Conservation (phyloP, 2,888 invertebrate species). For the Drosophila borealis region DNA sequence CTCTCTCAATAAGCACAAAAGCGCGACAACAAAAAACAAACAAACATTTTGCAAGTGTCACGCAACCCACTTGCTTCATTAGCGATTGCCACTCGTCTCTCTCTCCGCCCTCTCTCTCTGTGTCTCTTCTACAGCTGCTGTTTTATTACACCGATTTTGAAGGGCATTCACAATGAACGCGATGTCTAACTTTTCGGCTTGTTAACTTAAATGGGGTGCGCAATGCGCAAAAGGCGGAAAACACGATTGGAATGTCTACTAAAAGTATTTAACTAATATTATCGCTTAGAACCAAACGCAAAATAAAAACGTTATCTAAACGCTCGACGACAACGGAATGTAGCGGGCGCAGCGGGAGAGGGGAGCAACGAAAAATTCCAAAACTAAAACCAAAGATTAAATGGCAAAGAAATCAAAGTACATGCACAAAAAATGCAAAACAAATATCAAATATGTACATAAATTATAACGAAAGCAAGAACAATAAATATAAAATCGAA, state of each 20-base stretch:
- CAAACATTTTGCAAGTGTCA: conserved; percentile 71
- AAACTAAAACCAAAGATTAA: conserved; percentile 76
- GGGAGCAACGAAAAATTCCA: conserved; percentile 44
- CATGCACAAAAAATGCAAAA: conserved; percentile 23
- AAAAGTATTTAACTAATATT: conserved; percentile 27
- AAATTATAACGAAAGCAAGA: conserved; percentile 55
- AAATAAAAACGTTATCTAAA: conserved; percentile 43
- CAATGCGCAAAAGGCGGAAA: conserved; percentile 42
- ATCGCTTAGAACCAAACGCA: conserved; percentile 28
- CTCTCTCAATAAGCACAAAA: conserved; percentile 22
- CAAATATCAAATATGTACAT: conserved; percentile 26
- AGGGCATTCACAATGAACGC: conserved; percentile 50
- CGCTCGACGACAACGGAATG: conserved; percentile 35
- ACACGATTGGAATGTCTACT: conserved; percentile 24
- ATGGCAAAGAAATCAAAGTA: conserved; percentile 68
- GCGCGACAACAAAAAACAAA: conserved; percentile 26
- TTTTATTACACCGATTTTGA: conserved; percentile 55
- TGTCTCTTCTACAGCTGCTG: conserved; percentile 13
- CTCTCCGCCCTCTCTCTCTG: conserved; percentile 6
- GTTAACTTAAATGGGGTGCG: conserved; percentile 13
- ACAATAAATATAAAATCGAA: conserved; percentile 48
- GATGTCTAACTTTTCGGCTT: conserved; percentile 19
- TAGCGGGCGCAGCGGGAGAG: conserved; percentile 27
- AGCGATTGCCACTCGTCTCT: conserved; percentile 36
- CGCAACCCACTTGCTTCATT: conserved; percentile 60